phyloP scores from a whole-genome alignment of 2,113 vertebrate genomes.

The Cairina moschata region DNA sequence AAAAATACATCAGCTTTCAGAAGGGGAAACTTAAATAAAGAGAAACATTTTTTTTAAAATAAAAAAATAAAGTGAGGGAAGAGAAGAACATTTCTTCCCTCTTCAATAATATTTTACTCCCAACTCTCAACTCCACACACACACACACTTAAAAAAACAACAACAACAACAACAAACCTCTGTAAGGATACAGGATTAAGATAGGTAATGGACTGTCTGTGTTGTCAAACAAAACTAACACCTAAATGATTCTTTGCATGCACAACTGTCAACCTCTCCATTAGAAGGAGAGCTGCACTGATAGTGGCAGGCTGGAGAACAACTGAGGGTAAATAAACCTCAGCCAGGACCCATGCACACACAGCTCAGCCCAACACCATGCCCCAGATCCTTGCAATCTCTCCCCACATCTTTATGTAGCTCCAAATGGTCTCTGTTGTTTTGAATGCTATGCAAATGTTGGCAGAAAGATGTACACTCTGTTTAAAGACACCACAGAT shows the following conservation, averaged over 20 bases:
- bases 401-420: background rate
- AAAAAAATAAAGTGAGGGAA: background rate
- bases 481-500: background rate
- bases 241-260: background rate
- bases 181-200: conserved; percentile 10
- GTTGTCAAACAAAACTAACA: conserved; percentile 25
- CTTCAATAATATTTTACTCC: background rate
- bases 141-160: background rate
- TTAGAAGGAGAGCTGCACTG: background rate
- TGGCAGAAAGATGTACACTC: background rate
- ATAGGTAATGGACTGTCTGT: conserved; percentile 3
- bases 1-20: background rate
- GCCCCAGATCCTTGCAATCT: background rate
- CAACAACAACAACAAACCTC: background rate
- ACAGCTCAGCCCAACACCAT: background rate
- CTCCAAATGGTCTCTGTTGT: background rate
- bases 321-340: conserved; percentile 50
- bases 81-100: background rate
- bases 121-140: background rate
- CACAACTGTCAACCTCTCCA: conserved; percentile 29
- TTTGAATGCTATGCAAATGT: conserved; percentile 19
- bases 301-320: background rate
- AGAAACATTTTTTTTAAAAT: background rate
- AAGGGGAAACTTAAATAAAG: background rate
- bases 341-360: background rate